Evolutionary conservation across 2,113 vertebrate genomes (phyloP), one percentile per base, ranked within the genome.

Genomic region (Coturnix japonica): DNA sequence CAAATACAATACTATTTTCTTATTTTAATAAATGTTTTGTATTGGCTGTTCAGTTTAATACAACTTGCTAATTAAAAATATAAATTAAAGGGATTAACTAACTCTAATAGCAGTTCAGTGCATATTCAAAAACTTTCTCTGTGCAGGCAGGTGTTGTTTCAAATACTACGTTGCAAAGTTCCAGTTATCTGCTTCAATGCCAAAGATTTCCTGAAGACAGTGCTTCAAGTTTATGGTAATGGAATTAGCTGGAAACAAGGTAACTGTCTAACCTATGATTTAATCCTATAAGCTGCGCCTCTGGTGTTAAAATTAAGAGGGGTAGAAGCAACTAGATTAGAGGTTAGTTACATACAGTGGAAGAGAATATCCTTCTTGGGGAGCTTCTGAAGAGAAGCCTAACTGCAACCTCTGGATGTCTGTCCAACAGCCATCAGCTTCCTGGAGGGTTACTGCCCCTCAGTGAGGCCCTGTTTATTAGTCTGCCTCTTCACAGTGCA

Each of bases 141-240:
- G 69, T 87, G 56, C 81, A 99, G 99, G 97, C 95, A 97, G 47
- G 72, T 99, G 91, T 81, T 99, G 53, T 95, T 98, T 71, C 97
- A 97, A 70, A 96, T 97, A 16, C 89, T 99, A 26, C 97, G 80
- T 17, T 82, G 96, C 78, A 89, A 91, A 81, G 90, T 97, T 64
- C 97, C 97, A 5, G 94, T 98, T 65, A 97, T 99, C 92, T 99
- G 98, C 94, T 99, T 98, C 67, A 98, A 99, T 69, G 98, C 98
- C 21, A 99, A 99, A 96, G 98, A 99, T 74, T 96, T 99, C 37
- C 97, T 99, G 78, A 97, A 97, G 61, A 97, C 97, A 23, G 81
- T 95, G n/a, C 96, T 99, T 76, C 97, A 97, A 91, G 61, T 97
- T 91, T 97, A 96, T 87, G 93, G 81, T 63, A 85, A 39, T 26